These are phyloP conservation scores for Icerya purchasi DNA, from an alignment of 2,888 invertebrate genomes.

Conservation along the genomic window DNA sequence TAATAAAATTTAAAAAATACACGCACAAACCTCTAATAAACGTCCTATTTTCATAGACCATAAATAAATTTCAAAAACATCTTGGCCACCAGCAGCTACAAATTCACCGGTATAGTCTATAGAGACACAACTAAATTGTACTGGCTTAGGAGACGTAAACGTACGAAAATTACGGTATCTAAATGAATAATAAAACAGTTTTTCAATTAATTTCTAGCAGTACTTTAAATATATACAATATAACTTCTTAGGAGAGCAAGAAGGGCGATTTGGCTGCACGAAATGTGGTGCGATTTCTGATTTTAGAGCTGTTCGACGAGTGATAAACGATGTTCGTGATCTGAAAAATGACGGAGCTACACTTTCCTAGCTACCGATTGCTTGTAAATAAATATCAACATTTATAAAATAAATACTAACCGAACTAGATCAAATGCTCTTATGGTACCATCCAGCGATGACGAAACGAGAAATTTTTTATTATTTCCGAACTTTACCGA, in stretches of 20 bases:
- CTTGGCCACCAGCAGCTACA: constrained; percentile 83
- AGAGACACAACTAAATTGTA: constrained; percentile 76
- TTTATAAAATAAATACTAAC: constrained; percentile 30
- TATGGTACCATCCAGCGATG: constrained; percentile 92
- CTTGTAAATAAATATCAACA: no score
- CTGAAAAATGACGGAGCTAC: no score
- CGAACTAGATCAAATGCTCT: constrained; percentile 81
- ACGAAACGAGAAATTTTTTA: constrained; percentile 77
- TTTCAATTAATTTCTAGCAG: not conserved
- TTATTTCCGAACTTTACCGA: constrained; percentile 70
- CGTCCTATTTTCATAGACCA: constrained; percentile 90
- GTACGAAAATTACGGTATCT: constrained; percentile 97
- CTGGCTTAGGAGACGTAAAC: constrained; percentile 71
- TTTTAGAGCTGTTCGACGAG: no score
- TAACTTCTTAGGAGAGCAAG: no score
- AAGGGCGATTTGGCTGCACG: not conserved
- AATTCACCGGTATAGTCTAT: constrained; percentile 79
- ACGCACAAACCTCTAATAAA: constrained; percentile 55
- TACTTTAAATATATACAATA: not conserved
- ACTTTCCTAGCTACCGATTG: no score
- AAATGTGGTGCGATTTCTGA: not conserved
- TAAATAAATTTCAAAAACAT: constrained; percentile 82
- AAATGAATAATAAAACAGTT: constrained; percentile 15
- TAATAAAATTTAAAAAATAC: not conserved
- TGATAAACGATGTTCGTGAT: no score